Evolutionary conservation across 2,113 vertebrate species (phyloP).

Genomic region (Xiphophorus maculatus): DNA sequence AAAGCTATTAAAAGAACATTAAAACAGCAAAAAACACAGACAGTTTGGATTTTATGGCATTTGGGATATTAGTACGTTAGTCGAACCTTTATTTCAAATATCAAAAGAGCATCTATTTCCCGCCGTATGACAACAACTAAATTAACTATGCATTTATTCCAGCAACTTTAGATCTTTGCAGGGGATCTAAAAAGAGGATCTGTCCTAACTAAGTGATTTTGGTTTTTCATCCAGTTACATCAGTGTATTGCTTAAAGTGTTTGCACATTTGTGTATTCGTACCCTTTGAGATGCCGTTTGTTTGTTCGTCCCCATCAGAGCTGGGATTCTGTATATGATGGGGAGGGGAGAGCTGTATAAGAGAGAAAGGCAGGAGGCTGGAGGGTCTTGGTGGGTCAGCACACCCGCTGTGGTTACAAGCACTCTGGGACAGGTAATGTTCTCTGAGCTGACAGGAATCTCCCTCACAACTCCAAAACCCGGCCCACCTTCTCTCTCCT

Average conservation of each 20-base stretch:
- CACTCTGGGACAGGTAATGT: slow-evolving; percentile 81
- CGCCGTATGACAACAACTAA: not conserved
- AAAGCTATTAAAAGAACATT: not conserved
- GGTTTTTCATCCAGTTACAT: not conserved
- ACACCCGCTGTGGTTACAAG: slow-evolving; percentile 85
- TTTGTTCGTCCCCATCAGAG: slow-evolving; percentile 32
- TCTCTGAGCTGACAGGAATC: slow-evolving; percentile 82
- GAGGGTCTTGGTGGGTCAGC: slow-evolving; percentile 80
- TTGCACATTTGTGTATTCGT: slow-evolving; percentile 17
- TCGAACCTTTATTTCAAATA: not conserved
- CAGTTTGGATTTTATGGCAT: not conserved
- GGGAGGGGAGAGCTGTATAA: slow-evolving; percentile 6
- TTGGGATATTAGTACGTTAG: not conserved
- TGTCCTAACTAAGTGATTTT: slow-evolving; percentile 30
- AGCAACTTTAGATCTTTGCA: slow-evolving; percentile 25
- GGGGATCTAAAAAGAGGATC: slow-evolving; percentile 33
- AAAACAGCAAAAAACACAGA: not conserved
- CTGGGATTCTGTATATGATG: slow-evolving; percentile 26
- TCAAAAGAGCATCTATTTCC: not conserved
- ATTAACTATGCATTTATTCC: not conserved
- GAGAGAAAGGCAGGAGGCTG: slow-evolving; percentile 64
- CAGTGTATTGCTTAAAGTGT: slow-evolving; percentile 14
- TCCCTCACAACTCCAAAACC: slow-evolving; percentile 59
- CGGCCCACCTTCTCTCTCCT: slow-evolving; percentile 57
- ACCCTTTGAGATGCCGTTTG: slow-evolving; percentile 27